Evolutionary conservation across 2,888 invertebrate genomes (phyloP).

Genomic region (Strigamia crassipes): DNA sequence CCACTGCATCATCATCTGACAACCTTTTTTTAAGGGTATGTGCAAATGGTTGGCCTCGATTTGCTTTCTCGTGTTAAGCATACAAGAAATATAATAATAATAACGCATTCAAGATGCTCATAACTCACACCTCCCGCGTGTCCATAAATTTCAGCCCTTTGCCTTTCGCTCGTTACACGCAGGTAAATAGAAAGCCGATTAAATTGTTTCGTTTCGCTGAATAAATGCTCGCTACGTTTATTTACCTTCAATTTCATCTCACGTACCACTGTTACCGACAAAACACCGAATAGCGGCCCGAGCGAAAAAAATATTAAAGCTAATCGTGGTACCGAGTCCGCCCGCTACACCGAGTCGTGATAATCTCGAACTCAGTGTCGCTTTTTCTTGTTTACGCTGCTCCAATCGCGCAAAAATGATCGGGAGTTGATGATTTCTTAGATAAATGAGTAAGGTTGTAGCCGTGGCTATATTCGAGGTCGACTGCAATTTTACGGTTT

Average conservation of each 20-base stretch:
- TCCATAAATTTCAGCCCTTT: constrained; percentile 12
- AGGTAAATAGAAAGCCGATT: background rate
- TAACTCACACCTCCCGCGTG: constrained; percentile 40
- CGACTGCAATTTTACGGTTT: no score
- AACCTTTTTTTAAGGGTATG: background rate
- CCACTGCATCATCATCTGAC: constrained; percentile 10
- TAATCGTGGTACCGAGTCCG: no score
- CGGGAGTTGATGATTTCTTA: no score
- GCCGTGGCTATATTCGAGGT: no score
- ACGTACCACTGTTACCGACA: no score
- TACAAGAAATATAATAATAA: constrained; percentile 40
- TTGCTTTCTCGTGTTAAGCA: constrained; percentile 27
- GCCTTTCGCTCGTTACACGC: constrained; percentile 5
- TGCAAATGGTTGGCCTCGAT: constrained; percentile 37
- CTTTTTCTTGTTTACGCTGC: no score
- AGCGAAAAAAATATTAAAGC: no score
- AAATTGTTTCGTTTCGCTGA: background rate
- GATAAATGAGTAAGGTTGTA: no score
- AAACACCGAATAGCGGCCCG: no score
- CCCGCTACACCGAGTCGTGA: no score
- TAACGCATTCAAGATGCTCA: constrained; percentile 2
- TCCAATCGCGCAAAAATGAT: no score
- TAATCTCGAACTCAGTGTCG: no score
- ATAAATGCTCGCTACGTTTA: background rate
- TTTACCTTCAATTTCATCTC: background rate